Evolutionary conservation across 2,888 invertebrate species (phyloP).

Genomic region (Alloplasta piceator): DNA sequence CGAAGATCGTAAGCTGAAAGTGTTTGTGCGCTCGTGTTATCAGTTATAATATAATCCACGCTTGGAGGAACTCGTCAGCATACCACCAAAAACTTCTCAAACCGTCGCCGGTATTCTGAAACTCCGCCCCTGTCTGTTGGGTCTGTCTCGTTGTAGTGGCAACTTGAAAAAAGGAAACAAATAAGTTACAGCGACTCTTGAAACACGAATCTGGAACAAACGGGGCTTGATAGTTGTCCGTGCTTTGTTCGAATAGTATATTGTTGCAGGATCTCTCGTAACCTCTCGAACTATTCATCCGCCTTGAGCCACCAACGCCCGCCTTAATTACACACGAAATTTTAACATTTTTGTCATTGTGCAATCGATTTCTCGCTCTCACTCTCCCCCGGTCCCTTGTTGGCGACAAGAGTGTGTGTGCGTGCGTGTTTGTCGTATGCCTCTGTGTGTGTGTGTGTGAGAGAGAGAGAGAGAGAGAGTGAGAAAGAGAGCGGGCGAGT

Average conservation of each 20-base stretch:
- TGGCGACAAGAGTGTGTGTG: background rate
- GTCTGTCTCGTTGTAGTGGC: too few relatives aligned
- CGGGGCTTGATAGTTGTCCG: background rate
- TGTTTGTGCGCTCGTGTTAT: too few relatives aligned
- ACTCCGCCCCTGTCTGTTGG: too few relatives aligned
- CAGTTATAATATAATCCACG: too few relatives aligned
- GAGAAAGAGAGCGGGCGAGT: background rate
- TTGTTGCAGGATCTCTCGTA: constrained; percentile 11
- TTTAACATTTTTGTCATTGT: constrained; percentile 36
- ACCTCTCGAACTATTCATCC: constrained; percentile 1
- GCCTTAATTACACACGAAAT: background rate
- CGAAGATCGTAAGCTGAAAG: too few relatives aligned
- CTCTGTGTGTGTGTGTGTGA: too few relatives aligned
- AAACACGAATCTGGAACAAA: constrained; percentile 1
- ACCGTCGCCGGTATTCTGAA: too few relatives aligned
- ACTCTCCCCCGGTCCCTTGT: background rate
- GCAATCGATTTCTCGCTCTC: constrained; percentile 44
- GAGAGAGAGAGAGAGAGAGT: background rate
- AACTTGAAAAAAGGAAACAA: too few relatives aligned
- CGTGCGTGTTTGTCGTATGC: background rate
- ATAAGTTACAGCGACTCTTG: too few relatives aligned
- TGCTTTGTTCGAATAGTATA: background rate
- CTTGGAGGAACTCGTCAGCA: too few relatives aligned
- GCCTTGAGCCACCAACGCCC: background rate
- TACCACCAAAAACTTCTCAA: too few relatives aligned